Percentiles rank a stretch among this genome's conserved stretches.
These are phyloP conservation scores for Andrena trimmerana DNA, from an alignment of 2,888 invertebrate genomes.

Conservation along the genomic window DNA sequence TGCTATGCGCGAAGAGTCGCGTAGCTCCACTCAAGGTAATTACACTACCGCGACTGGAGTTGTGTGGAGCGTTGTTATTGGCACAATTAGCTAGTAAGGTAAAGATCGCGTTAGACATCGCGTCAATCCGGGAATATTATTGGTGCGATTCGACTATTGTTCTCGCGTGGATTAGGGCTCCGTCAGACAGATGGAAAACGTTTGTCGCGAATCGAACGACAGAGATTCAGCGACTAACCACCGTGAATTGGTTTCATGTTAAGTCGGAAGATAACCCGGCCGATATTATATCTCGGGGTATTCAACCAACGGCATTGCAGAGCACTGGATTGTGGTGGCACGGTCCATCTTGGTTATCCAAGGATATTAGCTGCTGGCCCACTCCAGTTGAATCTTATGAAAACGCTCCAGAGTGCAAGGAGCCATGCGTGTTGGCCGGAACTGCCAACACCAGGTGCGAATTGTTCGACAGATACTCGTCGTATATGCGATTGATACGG, in stretches of 20 bases:
- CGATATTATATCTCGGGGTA: too few species aligned
- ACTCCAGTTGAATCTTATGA: too few species aligned
- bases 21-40: neutral
- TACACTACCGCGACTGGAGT: neutral
- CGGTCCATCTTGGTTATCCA: too few species aligned
- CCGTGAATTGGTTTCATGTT: neutral
- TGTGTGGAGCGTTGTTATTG: neutral
- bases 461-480: too few species aligned
- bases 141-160: neutral
- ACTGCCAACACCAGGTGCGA: too few species aligned
- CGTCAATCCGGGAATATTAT: neutral
- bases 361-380: too few species aligned
- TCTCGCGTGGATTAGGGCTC: neutral
- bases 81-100: neutral
- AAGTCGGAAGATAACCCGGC: neutral
- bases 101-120: neutral
- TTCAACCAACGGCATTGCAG: too few species aligned
- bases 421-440: too few species aligned
- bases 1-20: neutral
- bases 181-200: neutral
- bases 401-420: too few species aligned
- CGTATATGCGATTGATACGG: too few species aligned
- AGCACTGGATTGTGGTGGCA: too few species aligned
- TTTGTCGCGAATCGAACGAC: neutral
- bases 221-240: neutral